A percentile compares a stretch with the other conserved stretches of the same genome.
phyloP scores from a whole-genome alignment of 2,113 vertebrate genomes.

The Ceyx cyanopectus region DNA sequence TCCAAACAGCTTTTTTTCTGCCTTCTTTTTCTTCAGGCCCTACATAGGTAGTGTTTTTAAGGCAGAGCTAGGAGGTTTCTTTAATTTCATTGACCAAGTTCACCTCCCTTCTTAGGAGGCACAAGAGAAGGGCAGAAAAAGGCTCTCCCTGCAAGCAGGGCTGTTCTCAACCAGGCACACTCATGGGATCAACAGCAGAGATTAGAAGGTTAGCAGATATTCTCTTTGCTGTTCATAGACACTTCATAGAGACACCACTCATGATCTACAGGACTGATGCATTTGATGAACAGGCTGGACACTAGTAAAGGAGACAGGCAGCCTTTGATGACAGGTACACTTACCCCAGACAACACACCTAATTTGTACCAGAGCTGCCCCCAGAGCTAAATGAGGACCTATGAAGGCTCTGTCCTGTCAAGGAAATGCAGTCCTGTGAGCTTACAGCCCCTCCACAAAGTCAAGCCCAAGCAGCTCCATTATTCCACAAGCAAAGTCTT shows the following conservation, averaged over 20 bases:
- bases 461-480: neutral
- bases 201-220: neutral
- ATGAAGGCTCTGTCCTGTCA: fast-evolving
- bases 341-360: neutral
- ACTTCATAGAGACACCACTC: neutral
- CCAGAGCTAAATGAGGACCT: neutral
- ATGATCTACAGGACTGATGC: neutral
- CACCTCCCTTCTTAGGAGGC: neutral
- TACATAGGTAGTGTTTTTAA: neutral
- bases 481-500: neutral
- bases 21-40: neutral
- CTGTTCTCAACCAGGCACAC: neutral
- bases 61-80: neutral
- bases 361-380: neutral
- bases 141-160: neutral
- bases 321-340: neutral
- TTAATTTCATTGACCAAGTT: neutral
- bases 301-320: neutral
- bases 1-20: neutral
- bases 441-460: neutral
- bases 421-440: neutral
- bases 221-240: neutral
- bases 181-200: neutral
- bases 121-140: neutral
- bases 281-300: neutral